Evolutionary conservation across 2,888 invertebrate species (phyloP).

Genomic region (Euzophera pinguis): DNA sequence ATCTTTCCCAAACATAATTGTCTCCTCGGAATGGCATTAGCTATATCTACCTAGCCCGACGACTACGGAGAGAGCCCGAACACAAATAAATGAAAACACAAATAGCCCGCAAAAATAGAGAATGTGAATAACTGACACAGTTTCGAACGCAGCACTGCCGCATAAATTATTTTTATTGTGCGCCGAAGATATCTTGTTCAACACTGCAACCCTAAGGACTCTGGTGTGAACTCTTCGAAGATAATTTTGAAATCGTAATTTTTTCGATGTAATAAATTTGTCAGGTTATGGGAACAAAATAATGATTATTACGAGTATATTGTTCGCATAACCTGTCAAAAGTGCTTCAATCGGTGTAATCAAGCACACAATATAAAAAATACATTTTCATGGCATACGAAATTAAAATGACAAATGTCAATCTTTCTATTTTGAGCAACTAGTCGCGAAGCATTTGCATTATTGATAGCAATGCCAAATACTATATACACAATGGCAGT

Average conservation of each 20-base stretch:
- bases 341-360: too few relatives aligned
- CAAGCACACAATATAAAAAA: too few relatives aligned
- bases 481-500: not conserved
- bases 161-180: constrained; percentile 42
- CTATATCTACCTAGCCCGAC: constrained; percentile 26
- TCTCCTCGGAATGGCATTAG: constrained; percentile 41
- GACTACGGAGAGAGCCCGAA: constrained; percentile 23
- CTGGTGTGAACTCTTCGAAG: too few relatives aligned
- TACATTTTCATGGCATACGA: too few relatives aligned
- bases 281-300: too few relatives aligned
- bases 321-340: too few relatives aligned
- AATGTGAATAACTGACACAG: constrained; percentile 61
- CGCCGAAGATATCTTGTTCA: constrained; percentile 12
- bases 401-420: not conserved
- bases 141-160: constrained; percentile 34
- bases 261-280: too few relatives aligned
- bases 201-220: too few relatives aligned
- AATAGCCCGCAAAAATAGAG: constrained; percentile 56
- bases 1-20: constrained; percentile 15
- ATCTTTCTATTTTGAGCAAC: not conserved
- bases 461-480: not conserved
- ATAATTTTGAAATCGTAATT: too few relatives aligned
- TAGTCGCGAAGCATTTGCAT: not conserved
- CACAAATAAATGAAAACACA: constrained; percentile 48
- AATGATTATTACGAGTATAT: too few relatives aligned